Evolutionary conservation across 2,113 vertebrate genomes (phyloP).

Genomic region (Pseudopipra pipra): DNA sequence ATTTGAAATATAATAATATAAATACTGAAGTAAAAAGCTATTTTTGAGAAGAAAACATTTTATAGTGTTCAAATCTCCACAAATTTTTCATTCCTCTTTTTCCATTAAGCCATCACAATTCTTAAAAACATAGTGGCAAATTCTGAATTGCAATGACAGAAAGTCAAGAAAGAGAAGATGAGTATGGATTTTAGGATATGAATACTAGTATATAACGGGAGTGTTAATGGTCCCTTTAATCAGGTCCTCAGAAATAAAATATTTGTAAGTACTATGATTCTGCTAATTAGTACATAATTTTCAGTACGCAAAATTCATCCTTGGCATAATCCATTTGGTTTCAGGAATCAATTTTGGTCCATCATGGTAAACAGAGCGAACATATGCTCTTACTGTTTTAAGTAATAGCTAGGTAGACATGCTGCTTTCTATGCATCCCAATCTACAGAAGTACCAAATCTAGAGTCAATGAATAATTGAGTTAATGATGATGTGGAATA

Average conservation of each 20-base stretch:
- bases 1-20: not conserved
- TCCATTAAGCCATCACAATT: not conserved
- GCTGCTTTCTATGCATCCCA: not conserved
- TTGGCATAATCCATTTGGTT: not conserved
- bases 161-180: not conserved
- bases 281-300: not conserved
- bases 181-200: not conserved
- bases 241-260: not conserved
- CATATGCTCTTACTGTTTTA: not conserved
- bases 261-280: not conserved
- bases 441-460: not conserved
- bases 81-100: not conserved
- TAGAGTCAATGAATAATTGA: not conserved
- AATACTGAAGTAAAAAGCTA: not conserved
- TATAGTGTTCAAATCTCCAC: not conserved
- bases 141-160: not conserved
- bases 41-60: not conserved
- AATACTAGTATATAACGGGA: not conserved
- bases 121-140: not conserved
- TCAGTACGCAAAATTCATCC: not conserved
- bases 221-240: not conserved
- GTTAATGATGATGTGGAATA: not conserved
- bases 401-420: fast-evolving
- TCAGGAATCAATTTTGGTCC: not conserved
- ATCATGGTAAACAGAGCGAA: not conserved